Evolutionary conservation across 2,888 invertebrate species (phyloP).

Genomic region (Cryptocephalus primarius): DNA sequence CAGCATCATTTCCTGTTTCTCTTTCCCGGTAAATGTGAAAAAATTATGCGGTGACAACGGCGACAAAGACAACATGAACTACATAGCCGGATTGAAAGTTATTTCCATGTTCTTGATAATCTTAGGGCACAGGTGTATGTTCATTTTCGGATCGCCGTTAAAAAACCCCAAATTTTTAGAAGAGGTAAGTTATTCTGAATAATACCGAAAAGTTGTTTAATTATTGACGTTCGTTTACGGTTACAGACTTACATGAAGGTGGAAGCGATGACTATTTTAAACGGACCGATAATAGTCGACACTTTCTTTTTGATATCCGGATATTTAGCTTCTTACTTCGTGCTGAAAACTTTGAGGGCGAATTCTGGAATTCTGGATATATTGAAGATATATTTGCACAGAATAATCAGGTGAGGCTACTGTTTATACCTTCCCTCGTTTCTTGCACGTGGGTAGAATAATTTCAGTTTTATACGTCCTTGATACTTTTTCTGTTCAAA

Average conservation of each 20-base stretch:
- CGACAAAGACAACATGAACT: conserved; percentile 7
- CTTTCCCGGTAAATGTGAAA: conserved; percentile 16
- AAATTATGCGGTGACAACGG: conserved; percentile 19
- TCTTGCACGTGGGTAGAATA: too few relatives aligned
- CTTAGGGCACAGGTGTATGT: conserved; percentile 26
- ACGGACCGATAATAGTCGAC: conserved; percentile 56
- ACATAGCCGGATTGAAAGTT: conserved; percentile 23
- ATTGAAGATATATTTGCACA: conserved; percentile 47
- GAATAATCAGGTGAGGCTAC: conserved; percentile 48
- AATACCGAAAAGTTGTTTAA: too few relatives aligned
- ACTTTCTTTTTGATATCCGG: conserved; percentile 58
- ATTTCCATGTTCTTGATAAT: conserved; percentile 25
- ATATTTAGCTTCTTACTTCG: conserved; percentile 52
- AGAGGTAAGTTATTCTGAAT: conserved; percentile 13
- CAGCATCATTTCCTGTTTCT: conserved; percentile 2
- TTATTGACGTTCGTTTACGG: background rate
- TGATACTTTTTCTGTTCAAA: too few relatives aligned
- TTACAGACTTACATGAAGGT: conserved; percentile 20
- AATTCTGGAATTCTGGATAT: conserved; percentile 33
- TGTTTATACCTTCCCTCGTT: background rate
- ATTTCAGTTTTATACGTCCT: too few relatives aligned
- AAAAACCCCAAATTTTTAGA: conserved; percentile 22
- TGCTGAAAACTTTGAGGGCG: conserved; percentile 37
- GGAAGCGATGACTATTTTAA: conserved; percentile 41
- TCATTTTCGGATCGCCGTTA: conserved; percentile 21